Evolutionary conservation across 2,888 invertebrate genomes (phyloP).

Genomic region (Monoplex corrugatus): DNA sequence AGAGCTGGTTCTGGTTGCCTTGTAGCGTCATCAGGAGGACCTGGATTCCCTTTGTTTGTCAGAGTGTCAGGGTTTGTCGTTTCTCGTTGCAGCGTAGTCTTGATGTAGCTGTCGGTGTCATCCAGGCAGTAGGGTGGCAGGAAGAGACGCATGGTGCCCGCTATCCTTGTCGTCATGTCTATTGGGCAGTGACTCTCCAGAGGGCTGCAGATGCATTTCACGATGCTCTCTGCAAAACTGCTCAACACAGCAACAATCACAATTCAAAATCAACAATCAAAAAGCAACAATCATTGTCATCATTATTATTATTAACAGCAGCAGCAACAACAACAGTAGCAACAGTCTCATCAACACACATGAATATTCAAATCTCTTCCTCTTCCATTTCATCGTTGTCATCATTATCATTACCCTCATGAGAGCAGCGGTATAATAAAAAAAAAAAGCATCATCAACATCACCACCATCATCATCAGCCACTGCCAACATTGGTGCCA

Average conservation of each 20-base stretch:
- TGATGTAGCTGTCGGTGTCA: not conserved
- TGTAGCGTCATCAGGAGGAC: not conserved
- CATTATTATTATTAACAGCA: not conserved
- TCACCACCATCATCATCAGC: no score
- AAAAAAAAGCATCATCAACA: no score
- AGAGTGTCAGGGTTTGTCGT: not conserved
- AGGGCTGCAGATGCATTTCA: conserved; percentile 51
- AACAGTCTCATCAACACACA: no score
- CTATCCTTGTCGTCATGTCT: conserved; percentile 49
- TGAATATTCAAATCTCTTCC: no score
- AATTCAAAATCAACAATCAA: not conserved
- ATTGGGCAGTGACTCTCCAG: conserved; percentile 48
- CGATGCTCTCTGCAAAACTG: conserved; percentile 58
- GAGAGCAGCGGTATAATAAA: no score
- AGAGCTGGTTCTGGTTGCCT: no score
- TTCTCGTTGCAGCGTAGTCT: not conserved
- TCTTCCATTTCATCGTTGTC: not conserved
- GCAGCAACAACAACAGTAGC: no score
- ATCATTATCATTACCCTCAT: not conserved
- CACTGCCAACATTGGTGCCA: no score
- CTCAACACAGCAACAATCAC: not conserved
- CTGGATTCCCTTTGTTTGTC: not conserved
- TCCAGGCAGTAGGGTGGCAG: conserved; percentile 54
- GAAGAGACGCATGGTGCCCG: conserved; percentile 34
- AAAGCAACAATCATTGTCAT: not conserved